A percentile compares a stretch with the other conserved stretches of the same genome.
phyloP scores from a whole-genome alignment of 1,140 invertebrate genomes.

The Camponotus vicinus region DNA sequence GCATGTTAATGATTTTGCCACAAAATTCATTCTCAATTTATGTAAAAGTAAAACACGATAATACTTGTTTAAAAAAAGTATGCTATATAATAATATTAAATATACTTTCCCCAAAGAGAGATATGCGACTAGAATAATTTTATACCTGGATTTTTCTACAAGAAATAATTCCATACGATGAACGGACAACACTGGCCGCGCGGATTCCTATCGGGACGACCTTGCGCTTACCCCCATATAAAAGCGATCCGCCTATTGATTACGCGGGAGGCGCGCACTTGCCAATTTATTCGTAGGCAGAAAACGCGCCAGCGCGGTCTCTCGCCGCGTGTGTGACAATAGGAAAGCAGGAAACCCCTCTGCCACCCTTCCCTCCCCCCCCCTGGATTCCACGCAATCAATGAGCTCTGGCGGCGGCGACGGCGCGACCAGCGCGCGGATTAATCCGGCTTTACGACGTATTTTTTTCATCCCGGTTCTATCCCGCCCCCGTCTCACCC shows the following conservation, averaged over 20 bases:
- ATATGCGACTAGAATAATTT: not conserved
- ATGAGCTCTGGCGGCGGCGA: constrained; percentile 72
- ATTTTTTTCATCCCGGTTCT: constrained; percentile 64
- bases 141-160: not conserved
- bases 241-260: constrained; percentile 78
- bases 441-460: constrained; percentile 72
- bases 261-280: constrained; percentile 76
- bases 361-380: constrained; percentile 27
- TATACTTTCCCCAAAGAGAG: not conserved
- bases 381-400: constrained; percentile 76
- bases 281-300: constrained; percentile 79
- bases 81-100: not conserved
- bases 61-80: not conserved
- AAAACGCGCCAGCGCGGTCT: constrained; percentile 68
- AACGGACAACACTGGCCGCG: not conserved
- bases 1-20: not conserved
- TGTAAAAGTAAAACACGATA: not conserved
- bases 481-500: constrained; percentile 10
- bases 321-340: constrained; percentile 72
- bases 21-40: not conserved
- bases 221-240: constrained; percentile 69
- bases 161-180: not conserved
- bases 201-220: constrained; percentile 54
- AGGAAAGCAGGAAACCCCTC: constrained; percentile 76
- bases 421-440: constrained; percentile 62